Base-by-base conservation (phyloP, 2,888 invertebrate species). In the Euspilapteryx auroguttella region DNA sequence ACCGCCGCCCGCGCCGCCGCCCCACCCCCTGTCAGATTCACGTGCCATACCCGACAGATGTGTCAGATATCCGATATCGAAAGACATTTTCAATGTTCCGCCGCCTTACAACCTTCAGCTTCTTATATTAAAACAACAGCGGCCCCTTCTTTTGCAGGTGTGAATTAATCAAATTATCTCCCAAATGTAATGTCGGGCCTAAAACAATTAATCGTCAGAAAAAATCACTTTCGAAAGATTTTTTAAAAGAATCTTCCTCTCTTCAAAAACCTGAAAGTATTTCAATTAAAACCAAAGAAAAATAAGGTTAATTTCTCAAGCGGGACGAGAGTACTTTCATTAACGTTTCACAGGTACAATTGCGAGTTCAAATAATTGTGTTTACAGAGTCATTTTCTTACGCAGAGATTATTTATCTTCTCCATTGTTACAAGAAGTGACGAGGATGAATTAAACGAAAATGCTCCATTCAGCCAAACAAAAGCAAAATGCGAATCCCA, bases 321-420 rank as follows among this genome's bases (percentile, higher is more conserved):
- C 50, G 48, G 47, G 52, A 47, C 49, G 31, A 48, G 36, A 55
- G 52, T 61, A 61, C 58, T 64, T 68, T 68, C 64, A 66, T 68
- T 68, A 61, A 56, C 54, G 55, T 55, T 57, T 66, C 58, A 61
- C 59, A 51, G 61, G 61, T 68, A 66, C 68, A 63, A 68, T 68
- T 65, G 63, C 59, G 59, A 65, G 63, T 64, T 68, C 61, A 65
- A 71, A 73, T 71, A 75, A 75, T 75, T 71, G 66, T 66, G 63
- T 69, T 71, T 64, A 65, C 65, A 56, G 59, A 71, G 73, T 71
- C 69, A 71, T 69, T 75, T 75, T 71, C 71, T 66, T 68, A 65
- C 63, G 56, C 61, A 53, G 55, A 58, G 64, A 66, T 68, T 71
- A 68, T 73, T 75, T 73, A 71, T 75, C 68, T 68, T 64, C 54